Conservation (phyloP, 2,113 vertebrate species). For the Helogale parvula region DNA sequence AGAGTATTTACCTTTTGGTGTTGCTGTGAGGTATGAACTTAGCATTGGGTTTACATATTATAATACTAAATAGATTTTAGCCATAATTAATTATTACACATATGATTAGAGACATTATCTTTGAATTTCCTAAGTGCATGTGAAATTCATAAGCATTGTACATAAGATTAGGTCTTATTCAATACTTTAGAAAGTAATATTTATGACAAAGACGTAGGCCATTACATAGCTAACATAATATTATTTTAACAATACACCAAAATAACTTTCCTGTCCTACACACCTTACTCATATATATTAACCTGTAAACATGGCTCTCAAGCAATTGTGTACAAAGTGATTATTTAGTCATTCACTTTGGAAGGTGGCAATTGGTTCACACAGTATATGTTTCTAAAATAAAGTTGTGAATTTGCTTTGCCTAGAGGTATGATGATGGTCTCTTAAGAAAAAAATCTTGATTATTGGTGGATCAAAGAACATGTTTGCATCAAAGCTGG, state of each 20-base stretch:
- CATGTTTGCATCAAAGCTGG: neutral
- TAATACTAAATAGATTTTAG: neutral
- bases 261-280: neutral
- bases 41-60: neutral
- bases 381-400: constrained; percentile 22
- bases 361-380: neutral
- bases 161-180: neutral
- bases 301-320: neutral
- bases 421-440: neutral
- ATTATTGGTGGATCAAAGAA: neutral
- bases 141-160: neutral
- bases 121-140: neutral
- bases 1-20: neutral
- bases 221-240: neutral
- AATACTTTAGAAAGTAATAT: neutral
- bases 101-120: neutral
- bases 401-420: constrained; percentile 38
- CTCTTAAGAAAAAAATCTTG: neutral
- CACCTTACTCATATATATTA: neutral
- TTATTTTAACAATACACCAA: constrained; percentile 4
- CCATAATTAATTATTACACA: neutral
- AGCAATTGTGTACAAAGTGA: neutral
- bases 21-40: neutral
- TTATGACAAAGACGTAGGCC: neutral
- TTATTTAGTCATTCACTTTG: neutral